A percentile compares a stretch with the other conserved stretches of the same genome.
Conservation (phyloP, 2,113 vertebrate genomes). For the Prunella himalayana region DNA sequence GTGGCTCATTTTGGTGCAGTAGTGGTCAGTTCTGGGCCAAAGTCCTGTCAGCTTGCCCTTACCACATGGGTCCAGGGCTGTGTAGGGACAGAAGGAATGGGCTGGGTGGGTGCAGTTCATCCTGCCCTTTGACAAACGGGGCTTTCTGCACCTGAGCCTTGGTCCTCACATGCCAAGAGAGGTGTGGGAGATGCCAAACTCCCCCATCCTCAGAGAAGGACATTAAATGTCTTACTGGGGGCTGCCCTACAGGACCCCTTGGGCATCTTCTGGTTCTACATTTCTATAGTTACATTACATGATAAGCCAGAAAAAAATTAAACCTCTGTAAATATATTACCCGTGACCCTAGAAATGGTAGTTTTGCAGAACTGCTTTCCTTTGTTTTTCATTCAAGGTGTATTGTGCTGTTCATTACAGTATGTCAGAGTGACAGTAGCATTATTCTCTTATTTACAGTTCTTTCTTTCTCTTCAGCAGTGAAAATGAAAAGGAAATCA, state of each 20-base stretch:
- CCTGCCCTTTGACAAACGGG: accelerated
- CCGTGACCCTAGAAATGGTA: background rate
- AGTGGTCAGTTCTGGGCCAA: background rate
- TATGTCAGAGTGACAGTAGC: slow-evolving; percentile 52
- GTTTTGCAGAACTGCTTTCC: slow-evolving; percentile 6
- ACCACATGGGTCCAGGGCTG: accelerated
- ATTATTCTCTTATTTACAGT: slow-evolving; percentile 69
- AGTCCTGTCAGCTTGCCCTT: background rate
- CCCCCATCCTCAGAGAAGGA: background rate
- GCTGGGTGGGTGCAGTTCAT: background rate
- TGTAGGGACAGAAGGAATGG: background rate
- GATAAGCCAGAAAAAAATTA: background rate
- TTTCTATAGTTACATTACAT: background rate
- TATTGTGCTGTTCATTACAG: slow-evolving; percentile 41
- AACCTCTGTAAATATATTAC: background rate
- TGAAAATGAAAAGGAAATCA: slow-evolving; percentile 68
- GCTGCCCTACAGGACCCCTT: background rate
- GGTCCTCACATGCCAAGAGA: accelerated
- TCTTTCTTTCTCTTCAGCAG: slow-evolving; percentile 45
- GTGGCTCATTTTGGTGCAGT: background rate
- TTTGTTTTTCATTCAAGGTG: slow-evolving; percentile 34
- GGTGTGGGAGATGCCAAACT: accelerated
- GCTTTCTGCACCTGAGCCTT: accelerated
- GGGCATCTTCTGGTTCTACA: background rate
- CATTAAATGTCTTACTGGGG: background rate